A percentile compares a stretch with the other conserved stretches of the same genome.
These are phyloP conservation scores for Marisa cornuarietis DNA, from an alignment of 1,140 invertebrate genomes.

Conservation along the genomic window DNA sequence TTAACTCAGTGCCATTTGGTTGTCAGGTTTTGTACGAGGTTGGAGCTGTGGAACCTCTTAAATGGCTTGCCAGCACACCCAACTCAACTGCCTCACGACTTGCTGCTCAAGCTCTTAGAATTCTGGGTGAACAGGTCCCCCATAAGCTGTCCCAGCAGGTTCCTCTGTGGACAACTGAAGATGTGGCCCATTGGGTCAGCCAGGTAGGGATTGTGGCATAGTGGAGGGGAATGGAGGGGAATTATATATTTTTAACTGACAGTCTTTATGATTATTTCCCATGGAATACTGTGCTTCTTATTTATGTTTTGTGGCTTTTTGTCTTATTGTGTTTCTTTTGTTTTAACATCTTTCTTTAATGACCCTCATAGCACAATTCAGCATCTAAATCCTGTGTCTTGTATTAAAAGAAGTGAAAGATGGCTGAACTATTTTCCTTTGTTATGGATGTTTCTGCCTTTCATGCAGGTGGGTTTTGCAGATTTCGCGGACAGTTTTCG, in stretches of 20 bases:
- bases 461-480: constrained; percentile 79
- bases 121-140: constrained; percentile 96
- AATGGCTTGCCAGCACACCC: constrained; percentile 91
- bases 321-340: too few species aligned
- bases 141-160: constrained; percentile 98
- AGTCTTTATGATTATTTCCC: too few species aligned
- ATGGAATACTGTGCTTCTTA: too few species aligned
- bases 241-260: too few species aligned
- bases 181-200: constrained; percentile 97
- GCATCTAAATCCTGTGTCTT: background rate
- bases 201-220: constrained; percentile 68
- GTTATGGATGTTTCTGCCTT: background rate
- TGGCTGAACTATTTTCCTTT: background rate
- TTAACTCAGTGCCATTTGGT: background rate
- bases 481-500: constrained; percentile 86
- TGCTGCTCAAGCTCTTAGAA: constrained; percentile 91
- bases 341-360: background rate
- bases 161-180: constrained; percentile 94
- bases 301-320: too few species aligned
- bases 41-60: constrained; percentile 93
- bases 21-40: constrained; percentile 87
- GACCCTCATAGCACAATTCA: background rate
- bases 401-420: background rate
- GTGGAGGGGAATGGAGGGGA: too few species aligned
- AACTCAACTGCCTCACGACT: constrained; percentile 98